These are phyloP conservation scores for Andrena praecox DNA, from an alignment of 2,888 invertebrate species.

Conservation along the genomic window DNA sequence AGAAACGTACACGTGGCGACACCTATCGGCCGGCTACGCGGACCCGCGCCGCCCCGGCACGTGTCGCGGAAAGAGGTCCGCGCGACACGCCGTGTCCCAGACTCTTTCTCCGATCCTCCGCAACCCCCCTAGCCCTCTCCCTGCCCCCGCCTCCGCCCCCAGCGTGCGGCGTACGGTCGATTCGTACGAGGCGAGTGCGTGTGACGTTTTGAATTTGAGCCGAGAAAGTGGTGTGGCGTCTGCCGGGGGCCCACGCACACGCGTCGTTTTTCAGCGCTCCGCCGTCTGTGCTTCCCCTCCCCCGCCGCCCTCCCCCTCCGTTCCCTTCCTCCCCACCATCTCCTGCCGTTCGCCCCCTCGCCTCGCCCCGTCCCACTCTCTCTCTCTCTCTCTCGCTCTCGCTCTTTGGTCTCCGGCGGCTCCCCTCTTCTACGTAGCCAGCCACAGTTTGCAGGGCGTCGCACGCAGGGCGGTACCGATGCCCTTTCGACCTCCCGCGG, in stretches of 20 bases:
- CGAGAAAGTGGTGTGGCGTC: slow-evolving; percentile 55
- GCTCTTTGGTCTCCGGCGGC: slow-evolving; percentile 27
- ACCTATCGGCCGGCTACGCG: slow-evolving; percentile 63
- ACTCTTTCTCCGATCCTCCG: slow-evolving; percentile 27
- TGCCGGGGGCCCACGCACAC: slow-evolving; percentile 48
- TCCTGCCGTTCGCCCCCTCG: background rate
- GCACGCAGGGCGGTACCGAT: slow-evolving; percentile 80
- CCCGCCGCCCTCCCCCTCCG: slow-evolving; percentile 37
- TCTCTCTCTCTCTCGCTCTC: too few species aligned
- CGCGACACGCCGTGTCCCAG: slow-evolving; percentile 29
- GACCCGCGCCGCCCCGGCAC: slow-evolving; percentile 53
- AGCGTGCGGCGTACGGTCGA: slow-evolving; percentile 35
- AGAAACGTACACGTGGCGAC: slow-evolving; percentile 68
- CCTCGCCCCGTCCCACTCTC: slow-evolving; percentile 51
- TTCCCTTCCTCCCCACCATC: slow-evolving; percentile 21
- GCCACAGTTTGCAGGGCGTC: slow-evolving; percentile 70
- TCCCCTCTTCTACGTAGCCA: slow-evolving; percentile 52
- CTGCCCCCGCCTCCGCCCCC: background rate
- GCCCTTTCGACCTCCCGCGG: slow-evolving; percentile 79
- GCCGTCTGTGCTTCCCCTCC: slow-evolving; percentile 31
- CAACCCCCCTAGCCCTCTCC: slow-evolving; percentile 9
- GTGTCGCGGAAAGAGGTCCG: slow-evolving; percentile 54
- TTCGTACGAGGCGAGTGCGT: slow-evolving; percentile 45
- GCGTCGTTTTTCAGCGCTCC: slow-evolving; percentile 55
- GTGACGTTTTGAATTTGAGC: slow-evolving; percentile 60